Evolutionary conservation across 2,888 invertebrate genomes (phyloP).

Genomic region (Caenorhabditis imperialis): DNA sequence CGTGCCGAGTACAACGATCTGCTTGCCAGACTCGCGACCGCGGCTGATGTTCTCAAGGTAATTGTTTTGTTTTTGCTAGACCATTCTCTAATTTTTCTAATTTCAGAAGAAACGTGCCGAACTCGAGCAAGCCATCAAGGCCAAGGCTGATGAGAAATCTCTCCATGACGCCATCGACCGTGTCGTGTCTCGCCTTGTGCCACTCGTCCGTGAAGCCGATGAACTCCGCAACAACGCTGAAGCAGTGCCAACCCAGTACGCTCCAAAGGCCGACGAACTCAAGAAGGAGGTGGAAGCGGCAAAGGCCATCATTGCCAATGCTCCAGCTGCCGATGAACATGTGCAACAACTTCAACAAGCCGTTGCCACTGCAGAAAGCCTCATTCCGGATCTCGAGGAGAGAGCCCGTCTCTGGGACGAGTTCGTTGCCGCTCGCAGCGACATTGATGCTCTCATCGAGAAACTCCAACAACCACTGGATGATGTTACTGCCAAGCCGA

Average conservation of each 20-base stretch:
- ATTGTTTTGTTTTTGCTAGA: not conserved
- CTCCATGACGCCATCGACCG: no score
- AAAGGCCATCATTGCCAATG: conserved; percentile 33
- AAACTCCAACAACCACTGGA: conserved; percentile 54
- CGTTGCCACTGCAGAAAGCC: conserved; percentile 6
- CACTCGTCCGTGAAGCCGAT: no score
- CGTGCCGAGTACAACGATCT: conserved; percentile 52
- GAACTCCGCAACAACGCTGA: conserved; percentile 58
- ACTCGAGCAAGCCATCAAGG: no score
- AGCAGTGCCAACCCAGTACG: conserved; percentile 59
- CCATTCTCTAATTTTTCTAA: no score
- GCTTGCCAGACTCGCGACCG: conserved; percentile 56
- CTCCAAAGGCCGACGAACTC: conserved; percentile 58
- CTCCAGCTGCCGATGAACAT: conserved; percentile 42
- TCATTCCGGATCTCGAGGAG: conserved; percentile 56
- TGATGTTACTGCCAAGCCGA: conserved; percentile 39
- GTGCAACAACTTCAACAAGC: conserved; percentile 48
- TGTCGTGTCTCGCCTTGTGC: no score
- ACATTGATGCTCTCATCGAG: conserved; percentile 57
- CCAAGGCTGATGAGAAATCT: no score
- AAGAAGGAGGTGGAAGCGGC: conserved; percentile 52
- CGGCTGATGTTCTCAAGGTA: conserved; percentile 58
- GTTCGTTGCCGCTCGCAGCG: conserved; percentile 64
- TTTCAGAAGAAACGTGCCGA: no score
- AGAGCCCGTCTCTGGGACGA: conserved; percentile 59